These are phyloP conservation scores for Acomys russatus DNA, from an alignment of 2,797 vertebrate genomes.

Conservation along the genomic window DNA sequence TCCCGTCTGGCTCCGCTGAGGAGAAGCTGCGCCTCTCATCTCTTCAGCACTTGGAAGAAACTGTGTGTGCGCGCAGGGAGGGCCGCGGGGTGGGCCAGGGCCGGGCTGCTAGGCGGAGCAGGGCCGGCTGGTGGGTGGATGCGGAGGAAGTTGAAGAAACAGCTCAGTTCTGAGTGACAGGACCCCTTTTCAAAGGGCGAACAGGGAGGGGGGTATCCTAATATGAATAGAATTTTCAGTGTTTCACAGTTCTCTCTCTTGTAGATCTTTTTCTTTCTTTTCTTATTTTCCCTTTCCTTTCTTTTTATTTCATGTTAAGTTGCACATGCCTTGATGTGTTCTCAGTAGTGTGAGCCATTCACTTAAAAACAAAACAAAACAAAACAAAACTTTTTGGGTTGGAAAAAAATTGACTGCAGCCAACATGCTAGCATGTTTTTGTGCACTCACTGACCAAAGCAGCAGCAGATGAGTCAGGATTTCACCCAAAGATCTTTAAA, in stretches of 20 bases:
- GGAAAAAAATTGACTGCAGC: constrained; percentile 60
- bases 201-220: constrained; percentile 81
- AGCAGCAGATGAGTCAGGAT: constrained; percentile 89
- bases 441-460: constrained; percentile 88
- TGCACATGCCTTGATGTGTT: constrained; percentile 55
- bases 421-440: constrained; percentile 77
- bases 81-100: constrained; percentile 69
- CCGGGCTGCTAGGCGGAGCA: constrained; percentile 79
- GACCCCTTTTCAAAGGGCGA: constrained; percentile 91
- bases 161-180: constrained; percentile 92
- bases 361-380: background rate
- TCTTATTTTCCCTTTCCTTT: background rate
- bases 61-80: constrained; percentile 76
- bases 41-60: constrained; percentile 86
- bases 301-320: background rate
- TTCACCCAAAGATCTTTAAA: constrained; percentile 88
- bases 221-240: constrained; percentile 88
- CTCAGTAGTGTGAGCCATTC: constrained; percentile 56
- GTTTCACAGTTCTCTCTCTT: constrained; percentile 76
- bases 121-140: constrained; percentile 74
- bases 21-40: constrained; percentile 89
- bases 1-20: constrained; percentile 86
- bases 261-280: background rate
- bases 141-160: constrained; percentile 85
- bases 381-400: background rate